Evolutionary conservation across 2,888 invertebrate genomes (phyloP).

Genomic region (Andrena fulva): DNA sequence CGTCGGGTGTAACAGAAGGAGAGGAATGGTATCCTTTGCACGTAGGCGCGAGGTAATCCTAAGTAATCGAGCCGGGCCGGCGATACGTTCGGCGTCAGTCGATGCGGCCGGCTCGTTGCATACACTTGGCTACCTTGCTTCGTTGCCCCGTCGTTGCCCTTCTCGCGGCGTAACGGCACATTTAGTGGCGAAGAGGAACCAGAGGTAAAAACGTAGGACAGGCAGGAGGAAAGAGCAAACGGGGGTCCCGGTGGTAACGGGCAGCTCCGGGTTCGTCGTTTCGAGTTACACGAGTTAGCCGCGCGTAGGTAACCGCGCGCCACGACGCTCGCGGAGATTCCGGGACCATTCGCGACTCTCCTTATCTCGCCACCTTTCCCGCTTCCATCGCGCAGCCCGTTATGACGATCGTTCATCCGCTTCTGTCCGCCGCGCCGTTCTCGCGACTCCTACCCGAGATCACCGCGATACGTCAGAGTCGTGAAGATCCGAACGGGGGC

Average conservation of each 20-base stretch:
- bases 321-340: constrained; percentile 58
- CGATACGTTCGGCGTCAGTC: constrained; percentile 58
- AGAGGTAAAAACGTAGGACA: background rate
- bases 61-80: constrained; percentile 67
- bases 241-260: constrained; percentile 25
- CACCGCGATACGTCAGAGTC: constrained; percentile 40
- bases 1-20: background rate
- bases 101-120: constrained; percentile 38
- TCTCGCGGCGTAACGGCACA: constrained; percentile 66
- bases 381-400: constrained; percentile 56
- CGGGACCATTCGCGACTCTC: constrained; percentile 58
- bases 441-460: constrained; percentile 43
- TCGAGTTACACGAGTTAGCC: constrained; percentile 78
- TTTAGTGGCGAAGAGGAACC: constrained; percentile 38
- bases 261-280: constrained; percentile 75
- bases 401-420: constrained; percentile 69
- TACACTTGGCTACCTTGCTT: background rate
- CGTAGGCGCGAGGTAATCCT: constrained; percentile 65
- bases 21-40: constrained; percentile 52
- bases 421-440: constrained; percentile 42
- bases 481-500: constrained; percentile 22
- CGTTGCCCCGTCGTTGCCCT: constrained; percentile 34
- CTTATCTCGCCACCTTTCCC: constrained; percentile 72
- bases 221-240: constrained; percentile 12
- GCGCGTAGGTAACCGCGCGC: constrained; percentile 69